A percentile compares a stretch with the other conserved stretches of the same genome.
Evolutionary conservation across 2,797 vertebrate genomes (phyloP).

Genomic region (Carduelis carduelis): DNA sequence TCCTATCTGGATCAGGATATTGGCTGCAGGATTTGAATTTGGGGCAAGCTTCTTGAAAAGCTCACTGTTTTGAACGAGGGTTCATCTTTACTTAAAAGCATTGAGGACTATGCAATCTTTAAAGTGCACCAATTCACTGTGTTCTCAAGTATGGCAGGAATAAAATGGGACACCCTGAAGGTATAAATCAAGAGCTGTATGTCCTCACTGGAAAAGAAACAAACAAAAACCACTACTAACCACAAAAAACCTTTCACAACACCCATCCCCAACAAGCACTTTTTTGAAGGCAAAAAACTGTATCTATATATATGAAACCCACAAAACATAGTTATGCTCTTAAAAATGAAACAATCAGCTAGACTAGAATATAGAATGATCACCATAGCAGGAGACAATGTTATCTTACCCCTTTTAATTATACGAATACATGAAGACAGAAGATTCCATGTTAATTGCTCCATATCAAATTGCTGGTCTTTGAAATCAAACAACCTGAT

Average conservation of each 20-base stretch:
- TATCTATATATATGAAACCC: neutral
- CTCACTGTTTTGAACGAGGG: neutral
- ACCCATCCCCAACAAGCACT: neutral
- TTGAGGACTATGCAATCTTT: neutral
- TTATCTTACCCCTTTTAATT: neutral
- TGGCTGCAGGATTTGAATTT: neutral
- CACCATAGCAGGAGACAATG: neutral
- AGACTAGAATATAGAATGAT: neutral
- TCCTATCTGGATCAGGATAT: neutral
- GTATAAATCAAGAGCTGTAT: neutral
- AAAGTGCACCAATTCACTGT: neutral
- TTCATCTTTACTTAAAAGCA: neutral
- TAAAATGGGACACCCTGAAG: neutral
- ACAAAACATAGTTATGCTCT: neutral
- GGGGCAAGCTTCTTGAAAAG: neutral
- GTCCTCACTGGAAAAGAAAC: neutral
- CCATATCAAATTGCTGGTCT: neutral
- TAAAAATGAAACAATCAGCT: neutral
- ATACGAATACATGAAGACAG: fast-evolving
- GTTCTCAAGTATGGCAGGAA: neutral
- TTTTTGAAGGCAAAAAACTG: neutral
- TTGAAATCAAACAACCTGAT: neutral
- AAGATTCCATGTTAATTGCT: neutral
- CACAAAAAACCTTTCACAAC: neutral
- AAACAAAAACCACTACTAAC: neutral